These are phyloP conservation scores for Brachyhypopomus occidentalis DNA, from an alignment of 2,113 vertebrate genomes.

Conservation along the genomic window DNA sequence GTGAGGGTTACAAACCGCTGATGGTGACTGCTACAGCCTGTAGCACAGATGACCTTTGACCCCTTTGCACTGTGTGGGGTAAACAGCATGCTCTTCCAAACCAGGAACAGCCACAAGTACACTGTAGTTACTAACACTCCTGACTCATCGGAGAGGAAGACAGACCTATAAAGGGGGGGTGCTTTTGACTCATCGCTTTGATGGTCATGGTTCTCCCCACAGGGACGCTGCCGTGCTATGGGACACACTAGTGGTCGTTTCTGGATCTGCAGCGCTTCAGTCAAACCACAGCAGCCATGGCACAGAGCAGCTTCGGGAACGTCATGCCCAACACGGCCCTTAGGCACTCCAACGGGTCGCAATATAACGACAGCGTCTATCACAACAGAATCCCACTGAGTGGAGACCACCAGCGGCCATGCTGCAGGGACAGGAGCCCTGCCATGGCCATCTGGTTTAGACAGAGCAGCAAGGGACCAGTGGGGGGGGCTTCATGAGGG, in stretches of 20 bases:
- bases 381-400: slow-evolving; percentile 11
- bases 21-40: slow-evolving; percentile 57
- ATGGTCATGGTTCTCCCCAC: not conserved
- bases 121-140: not conserved
- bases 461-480: not conserved
- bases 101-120: not conserved
- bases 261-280: not conserved
- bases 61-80: slow-evolving; percentile 54
- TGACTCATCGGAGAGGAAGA: slow-evolving; percentile 10
- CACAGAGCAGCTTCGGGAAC: not conserved
- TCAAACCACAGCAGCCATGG: slow-evolving; percentile 10
- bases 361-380: slow-evolving; percentile 14
- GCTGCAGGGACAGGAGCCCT: not conserved
- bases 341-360: not conserved
- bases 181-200: not conserved
- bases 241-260: not conserved
- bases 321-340: slow-evolving; percentile 12
- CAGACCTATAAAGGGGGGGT: not conserved
- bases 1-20: slow-evolving; percentile 55
- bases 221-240: no score
- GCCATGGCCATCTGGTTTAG: not conserved
- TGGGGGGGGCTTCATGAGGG: no score
- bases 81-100: slow-evolving; percentile 49
- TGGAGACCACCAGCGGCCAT: not conserved
- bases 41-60: slow-evolving; percentile 60